A percentile compares a stretch with the other conserved stretches of the same genome.
phyloP scores from a whole-genome alignment of 1,140 invertebrate genomes.

The Trinorchestia longiramus region DNA sequence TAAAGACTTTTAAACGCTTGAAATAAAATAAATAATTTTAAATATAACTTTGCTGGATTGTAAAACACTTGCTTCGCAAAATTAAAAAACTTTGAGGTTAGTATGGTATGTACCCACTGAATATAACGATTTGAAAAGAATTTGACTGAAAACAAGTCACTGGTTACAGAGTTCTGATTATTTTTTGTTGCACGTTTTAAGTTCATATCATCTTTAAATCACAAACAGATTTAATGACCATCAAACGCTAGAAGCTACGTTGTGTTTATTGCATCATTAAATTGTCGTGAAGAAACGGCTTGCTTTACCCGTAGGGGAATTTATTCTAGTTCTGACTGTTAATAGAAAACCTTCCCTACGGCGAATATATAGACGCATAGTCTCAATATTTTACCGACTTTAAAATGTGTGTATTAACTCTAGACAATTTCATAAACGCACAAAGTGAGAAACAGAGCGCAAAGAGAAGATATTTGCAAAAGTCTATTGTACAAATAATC shows the following conservation, averaged over 20 bases:
- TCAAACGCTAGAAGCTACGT: background rate
- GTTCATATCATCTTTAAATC: background rate
- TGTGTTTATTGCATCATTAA: background rate
- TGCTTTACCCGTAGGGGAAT: background rate
- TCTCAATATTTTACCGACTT: background rate
- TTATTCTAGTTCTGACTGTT: background rate
- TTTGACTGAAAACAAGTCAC: background rate
- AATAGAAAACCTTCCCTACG: background rate
- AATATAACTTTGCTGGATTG: background rate
- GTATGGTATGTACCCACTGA: background rate
- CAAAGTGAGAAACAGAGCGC: background rate
- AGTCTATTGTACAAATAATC: background rate
- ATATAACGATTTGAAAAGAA: too few species aligned
- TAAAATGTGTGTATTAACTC: background rate
- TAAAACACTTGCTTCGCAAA: background rate
- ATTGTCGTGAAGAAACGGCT: background rate
- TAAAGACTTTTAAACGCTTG: background rate
- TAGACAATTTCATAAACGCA: background rate
- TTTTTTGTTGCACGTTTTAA: background rate
- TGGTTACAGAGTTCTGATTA: background rate
- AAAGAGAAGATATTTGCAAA: background rate
- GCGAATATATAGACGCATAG: background rate
- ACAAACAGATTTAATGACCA: background rate
- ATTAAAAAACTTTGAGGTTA: background rate
- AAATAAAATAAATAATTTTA: background rate